Percentiles rank a stretch among this genome's conserved stretches.
Conservation (phyloP, 2,113 vertebrate species). For the Trinectes maculatus region DNA sequence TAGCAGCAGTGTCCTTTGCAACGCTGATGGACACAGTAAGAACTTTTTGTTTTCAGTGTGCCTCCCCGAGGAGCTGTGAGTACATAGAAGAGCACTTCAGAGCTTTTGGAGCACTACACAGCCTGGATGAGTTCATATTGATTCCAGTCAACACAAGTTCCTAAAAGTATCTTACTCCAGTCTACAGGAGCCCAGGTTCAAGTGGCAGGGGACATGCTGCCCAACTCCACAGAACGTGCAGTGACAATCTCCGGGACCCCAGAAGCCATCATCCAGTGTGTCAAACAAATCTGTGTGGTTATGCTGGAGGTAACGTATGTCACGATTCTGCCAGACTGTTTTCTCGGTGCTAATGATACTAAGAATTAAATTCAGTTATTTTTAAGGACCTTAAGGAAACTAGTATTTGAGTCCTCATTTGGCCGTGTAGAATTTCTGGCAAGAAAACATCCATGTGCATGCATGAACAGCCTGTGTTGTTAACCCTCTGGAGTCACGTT, state of each 20-base stretch:
- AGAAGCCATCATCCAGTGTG: conserved; percentile 98
- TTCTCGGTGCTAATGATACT: neutral
- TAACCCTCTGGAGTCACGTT: too few species aligned
- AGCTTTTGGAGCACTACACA: neutral
- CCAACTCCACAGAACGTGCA: conserved; percentile 96
- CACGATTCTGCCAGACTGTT: neutral
- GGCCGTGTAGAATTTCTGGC: too few species aligned
- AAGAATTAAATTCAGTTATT: neutral
- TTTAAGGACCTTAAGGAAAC: neutral
- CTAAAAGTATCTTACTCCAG: conserved; percentile 75
- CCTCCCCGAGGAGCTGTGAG: neutral
- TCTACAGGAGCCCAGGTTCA: conserved; percentile 98
- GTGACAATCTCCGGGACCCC: conserved; percentile 99
- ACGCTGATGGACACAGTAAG: neutral
- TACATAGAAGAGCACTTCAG: neutral
- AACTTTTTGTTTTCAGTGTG: neutral
- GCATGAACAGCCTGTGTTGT: too few species aligned
- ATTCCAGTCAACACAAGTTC: conserved; percentile 12
- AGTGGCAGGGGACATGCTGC: conserved; percentile 98
- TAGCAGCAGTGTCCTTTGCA: neutral
- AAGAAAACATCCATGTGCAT: too few species aligned
- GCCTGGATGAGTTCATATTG: neutral
- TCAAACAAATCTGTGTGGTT: conserved; percentile 99
- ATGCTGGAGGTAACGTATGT: conserved; percentile 95
- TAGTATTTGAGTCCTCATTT: neutral